Percentiles rank a stretch among this genome's conserved stretches.
phyloP scores from a whole-genome alignment of 2,113 vertebrate genomes.

The Trichomycterus rosablanca region DNA sequence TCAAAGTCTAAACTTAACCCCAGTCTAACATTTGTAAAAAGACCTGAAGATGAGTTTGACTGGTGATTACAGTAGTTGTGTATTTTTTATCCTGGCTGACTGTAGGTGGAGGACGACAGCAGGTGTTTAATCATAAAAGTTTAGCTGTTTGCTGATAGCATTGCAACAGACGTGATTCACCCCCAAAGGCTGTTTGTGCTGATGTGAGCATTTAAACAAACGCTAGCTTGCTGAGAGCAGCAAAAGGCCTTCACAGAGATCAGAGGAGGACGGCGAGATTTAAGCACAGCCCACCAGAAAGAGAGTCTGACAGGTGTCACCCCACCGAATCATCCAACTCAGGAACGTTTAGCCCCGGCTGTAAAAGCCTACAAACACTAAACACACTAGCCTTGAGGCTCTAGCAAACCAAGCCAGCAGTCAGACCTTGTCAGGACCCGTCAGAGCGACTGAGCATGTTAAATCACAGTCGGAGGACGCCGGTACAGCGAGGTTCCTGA shows the following conservation, averaged over 20 bases:
- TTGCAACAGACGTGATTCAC: too few relatives aligned
- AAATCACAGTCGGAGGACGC: too few relatives aligned
- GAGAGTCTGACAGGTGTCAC: slow-evolving; percentile 56
- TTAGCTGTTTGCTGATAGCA: too few relatives aligned
- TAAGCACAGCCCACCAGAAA: slow-evolving; percentile 13
- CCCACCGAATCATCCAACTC: slow-evolving; percentile 14
- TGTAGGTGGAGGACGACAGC: slow-evolving; percentile 27
- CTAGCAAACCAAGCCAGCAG: too few relatives aligned
- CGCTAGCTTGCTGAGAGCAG: slow-evolving; percentile 67
- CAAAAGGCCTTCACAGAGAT: slow-evolving; percentile 61
- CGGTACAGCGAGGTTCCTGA: too few relatives aligned
- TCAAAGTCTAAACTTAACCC: too few relatives aligned
- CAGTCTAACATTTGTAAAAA: too few relatives aligned
- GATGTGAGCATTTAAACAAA: slow-evolving; percentile 67
- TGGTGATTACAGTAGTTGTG: too few relatives aligned
- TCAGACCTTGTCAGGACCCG: too few relatives aligned
- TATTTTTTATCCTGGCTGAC: too few relatives aligned
- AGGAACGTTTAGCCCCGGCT: neutral
- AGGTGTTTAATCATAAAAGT: neutral
- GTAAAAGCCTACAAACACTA: slow-evolving; percentile 8
- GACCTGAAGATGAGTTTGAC: too few relatives aligned
- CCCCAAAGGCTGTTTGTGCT: slow-evolving; percentile 61
- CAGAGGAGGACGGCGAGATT: slow-evolving; percentile 25
- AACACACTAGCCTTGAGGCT: neutral
- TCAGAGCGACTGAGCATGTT: too few relatives aligned